Conservation (phyloP, 2,113 vertebrate species). For the Phylloscopus trochilus region DNA sequence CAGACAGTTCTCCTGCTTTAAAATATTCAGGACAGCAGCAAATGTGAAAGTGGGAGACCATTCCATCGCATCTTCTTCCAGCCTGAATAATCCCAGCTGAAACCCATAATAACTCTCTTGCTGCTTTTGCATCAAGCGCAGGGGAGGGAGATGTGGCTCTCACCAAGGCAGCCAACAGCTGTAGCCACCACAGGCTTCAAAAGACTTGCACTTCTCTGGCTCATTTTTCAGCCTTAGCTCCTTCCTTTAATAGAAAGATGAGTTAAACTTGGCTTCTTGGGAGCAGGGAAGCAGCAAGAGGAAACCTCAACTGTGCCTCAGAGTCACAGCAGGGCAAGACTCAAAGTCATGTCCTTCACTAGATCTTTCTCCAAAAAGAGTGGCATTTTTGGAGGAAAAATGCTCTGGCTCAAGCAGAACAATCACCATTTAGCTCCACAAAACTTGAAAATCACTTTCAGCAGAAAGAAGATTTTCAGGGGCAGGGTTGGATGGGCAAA, state of each 20-base stretch:
- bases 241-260: background rate
- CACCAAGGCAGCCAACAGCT: background rate
- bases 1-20: background rate
- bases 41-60: background rate
- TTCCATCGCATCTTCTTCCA: background rate
- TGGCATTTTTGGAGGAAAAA: background rate
- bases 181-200: background rate
- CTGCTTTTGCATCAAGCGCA: background rate
- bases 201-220: background rate
- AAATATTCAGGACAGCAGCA: background rate
- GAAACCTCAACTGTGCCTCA: background rate
- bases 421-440: background rate
- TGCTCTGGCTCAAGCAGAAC: background rate
- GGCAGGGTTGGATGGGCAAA: background rate
- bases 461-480: background rate
- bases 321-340: background rate
- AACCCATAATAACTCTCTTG: background rate
- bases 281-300: background rate
- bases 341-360: background rate
- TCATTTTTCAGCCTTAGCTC: background rate
- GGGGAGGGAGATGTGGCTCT: background rate
- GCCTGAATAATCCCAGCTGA: background rate
- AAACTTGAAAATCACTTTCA: background rate
- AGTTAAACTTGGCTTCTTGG: background rate
- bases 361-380: background rate